These are phyloP conservation scores for Protophormia terraenovae DNA, from an alignment of 2,888 invertebrate species.

Conservation along the genomic window DNA sequence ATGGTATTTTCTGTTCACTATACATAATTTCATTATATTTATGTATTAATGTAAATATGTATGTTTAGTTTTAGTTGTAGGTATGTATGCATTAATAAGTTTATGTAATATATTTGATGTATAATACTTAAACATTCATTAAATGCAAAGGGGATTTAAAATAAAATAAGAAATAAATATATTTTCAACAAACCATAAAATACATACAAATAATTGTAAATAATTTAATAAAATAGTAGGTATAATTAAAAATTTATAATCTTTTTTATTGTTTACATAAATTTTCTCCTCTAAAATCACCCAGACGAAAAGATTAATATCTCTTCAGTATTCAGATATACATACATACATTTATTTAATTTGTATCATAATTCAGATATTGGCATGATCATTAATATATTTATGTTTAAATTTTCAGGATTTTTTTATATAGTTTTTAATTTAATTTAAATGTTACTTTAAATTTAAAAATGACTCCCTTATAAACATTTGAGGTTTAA, in stretches of 20 bases:
- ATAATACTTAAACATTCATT: slow-evolving; percentile 22
- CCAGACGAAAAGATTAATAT: no score
- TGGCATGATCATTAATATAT: no score
- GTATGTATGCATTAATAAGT: slow-evolving; percentile 13
- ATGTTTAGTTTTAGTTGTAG: neutral
- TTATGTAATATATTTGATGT: neutral
- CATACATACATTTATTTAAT: no score
- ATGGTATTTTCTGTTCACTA: neutral
- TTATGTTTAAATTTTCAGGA: no score
- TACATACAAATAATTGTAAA: neutral
- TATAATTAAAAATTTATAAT: neutral
- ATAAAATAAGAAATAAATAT: slow-evolving; percentile 1
- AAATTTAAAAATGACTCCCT: no score
- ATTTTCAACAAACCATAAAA: slow-evolving; percentile 1
- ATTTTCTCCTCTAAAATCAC: slow-evolving; percentile 8
- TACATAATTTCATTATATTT: slow-evolving; percentile 1
- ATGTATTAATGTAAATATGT: slow-evolving; percentile 20
- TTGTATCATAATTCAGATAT: no score
- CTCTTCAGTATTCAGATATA: no score
- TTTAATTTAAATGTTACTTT: no score
- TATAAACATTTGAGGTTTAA: no score
- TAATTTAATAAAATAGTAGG: neutral
- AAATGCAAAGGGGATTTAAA: slow-evolving; percentile 30
- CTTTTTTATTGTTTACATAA: neutral
- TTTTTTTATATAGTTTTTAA: no score